Conservation (phyloP, 2,113 vertebrate genomes). For the Mystacornis crossleyi region DNA sequence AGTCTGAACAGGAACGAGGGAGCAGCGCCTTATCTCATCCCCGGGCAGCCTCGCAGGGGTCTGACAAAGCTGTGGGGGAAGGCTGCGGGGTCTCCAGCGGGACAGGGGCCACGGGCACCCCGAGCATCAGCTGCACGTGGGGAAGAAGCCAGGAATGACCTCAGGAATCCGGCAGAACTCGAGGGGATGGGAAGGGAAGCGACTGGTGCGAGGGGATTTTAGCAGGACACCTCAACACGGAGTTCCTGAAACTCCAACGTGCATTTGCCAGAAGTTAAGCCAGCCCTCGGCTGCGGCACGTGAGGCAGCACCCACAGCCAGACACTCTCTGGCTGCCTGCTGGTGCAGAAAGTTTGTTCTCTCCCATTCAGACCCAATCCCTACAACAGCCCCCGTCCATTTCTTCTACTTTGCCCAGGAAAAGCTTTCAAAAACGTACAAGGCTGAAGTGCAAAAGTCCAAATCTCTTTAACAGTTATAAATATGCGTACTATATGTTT, state of each 20-base stretch:
- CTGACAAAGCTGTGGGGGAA: background rate
- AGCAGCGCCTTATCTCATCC: background rate
- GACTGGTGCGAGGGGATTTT: background rate
- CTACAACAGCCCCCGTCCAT: too few species aligned
- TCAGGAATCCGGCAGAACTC: background rate
- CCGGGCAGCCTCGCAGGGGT: background rate
- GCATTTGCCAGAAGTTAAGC: background rate
- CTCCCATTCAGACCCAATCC: background rate
- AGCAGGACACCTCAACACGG: rapidly evolving
- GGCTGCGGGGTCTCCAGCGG: rapidly evolving
- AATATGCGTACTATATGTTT: background rate
- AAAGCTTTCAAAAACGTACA: background rate
- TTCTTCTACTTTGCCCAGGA: background rate
- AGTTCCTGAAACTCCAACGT: background rate
- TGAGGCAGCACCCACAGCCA: background rate
- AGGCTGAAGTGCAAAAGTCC: background rate
- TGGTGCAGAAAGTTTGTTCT: background rate
- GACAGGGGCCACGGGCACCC: background rate
- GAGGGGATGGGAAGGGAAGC: background rate
- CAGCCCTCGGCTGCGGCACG: background rate
- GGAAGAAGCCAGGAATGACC: background rate
- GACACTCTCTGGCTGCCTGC: background rate
- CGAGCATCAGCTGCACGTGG: background rate
- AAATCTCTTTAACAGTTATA: background rate
- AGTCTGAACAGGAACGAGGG: background rate